Base-by-base conservation (phyloP, 2,888 invertebrate species). In the Rhyacophila evoluta region DNA sequence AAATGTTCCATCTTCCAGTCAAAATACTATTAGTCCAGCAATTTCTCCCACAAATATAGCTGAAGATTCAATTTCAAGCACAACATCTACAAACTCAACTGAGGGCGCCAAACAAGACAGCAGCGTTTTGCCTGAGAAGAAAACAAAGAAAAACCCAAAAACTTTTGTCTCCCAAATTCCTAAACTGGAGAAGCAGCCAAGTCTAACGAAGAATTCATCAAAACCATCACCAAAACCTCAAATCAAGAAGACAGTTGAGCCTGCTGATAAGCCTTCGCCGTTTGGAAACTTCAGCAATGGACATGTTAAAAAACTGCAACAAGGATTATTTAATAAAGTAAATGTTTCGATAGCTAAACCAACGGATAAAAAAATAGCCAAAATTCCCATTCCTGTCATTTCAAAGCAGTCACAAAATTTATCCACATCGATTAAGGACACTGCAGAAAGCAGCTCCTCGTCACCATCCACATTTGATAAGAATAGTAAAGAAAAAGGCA, bases 281-380 rank as follows among this genome's bases (percentile, higher is more conserved):
- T 90, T 90, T 82, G 88, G 88, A 28, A 88, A 87, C 82, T 85
- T 90, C 79, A 88, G 88, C 85, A 89, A 85, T 83, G 90, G 90
- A 11, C 87, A 87, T 80, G 89, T 90, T 0, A 89, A 89, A 83
- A 88, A 89, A 83, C 84, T 90, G 79, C 90, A 90, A 85, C 87
- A 87, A 39, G 86, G 86, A 81, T 84, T 90, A 72, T 89, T 90
- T 79, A 88, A 86, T 83, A 85, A 84, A 78, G 79, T 79, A 6
- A 80, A 81, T 74, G 74, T 77, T 11, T 38, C 79, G 3, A 55
- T 77, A n/a, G 38, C 33, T 11, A 82, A 81, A 77, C 28, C 74
- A 6, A 11, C 73, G 11, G 79, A 81, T 29, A 79, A 77, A 76
- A 76, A 67, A 70, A 55, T 29, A 29, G 81, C 81, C 19, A 83